These are phyloP conservation scores for Hemistola chrysoprasaria DNA, from an alignment of 2,888 invertebrate genomes.

Conservation along the genomic window DNA sequence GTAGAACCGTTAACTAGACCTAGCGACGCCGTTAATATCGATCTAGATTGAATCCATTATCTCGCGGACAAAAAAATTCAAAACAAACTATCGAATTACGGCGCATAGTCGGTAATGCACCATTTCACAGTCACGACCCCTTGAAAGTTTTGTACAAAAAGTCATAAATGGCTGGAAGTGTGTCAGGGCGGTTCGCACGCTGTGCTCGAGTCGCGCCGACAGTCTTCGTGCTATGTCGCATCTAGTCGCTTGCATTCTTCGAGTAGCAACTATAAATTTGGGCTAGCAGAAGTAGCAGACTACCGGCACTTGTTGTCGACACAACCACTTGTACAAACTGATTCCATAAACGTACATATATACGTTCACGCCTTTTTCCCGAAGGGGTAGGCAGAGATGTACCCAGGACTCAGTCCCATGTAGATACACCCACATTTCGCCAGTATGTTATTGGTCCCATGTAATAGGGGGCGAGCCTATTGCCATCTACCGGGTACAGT, in stretches of 20 bases:
- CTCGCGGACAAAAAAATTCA: slow-evolving; percentile 44
- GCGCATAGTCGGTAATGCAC: slow-evolving; percentile 56
- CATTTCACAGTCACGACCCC: slow-evolving; percentile 77
- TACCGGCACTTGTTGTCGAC: slow-evolving; percentile 40
- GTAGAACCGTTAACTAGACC: slow-evolving; percentile 38
- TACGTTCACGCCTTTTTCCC: too few relatives aligned
- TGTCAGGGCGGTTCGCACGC: slow-evolving; percentile 74
- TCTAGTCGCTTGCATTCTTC: too few relatives aligned
- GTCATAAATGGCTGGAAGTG: slow-evolving; percentile 55
- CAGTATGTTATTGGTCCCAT: too few relatives aligned
- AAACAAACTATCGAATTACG: slow-evolving; percentile 59
- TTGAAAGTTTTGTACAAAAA: slow-evolving; percentile 63
- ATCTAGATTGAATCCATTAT: slow-evolving; percentile 53
- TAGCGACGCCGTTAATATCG: slow-evolving; percentile 15
- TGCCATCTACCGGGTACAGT: too few relatives aligned
- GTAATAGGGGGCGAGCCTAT: too few relatives aligned
- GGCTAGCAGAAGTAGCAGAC: too few relatives aligned
- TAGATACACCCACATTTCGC: too few relatives aligned
- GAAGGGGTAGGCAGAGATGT: too few relatives aligned
- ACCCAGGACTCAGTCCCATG: too few relatives aligned
- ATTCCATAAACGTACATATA: too few relatives aligned
- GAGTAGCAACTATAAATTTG: too few relatives aligned
- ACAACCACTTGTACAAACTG: slow-evolving; percentile 59
- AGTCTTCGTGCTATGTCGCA: slow-evolving; percentile 17
- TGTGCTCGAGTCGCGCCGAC: slow-evolving; percentile 24